These are phyloP conservation scores for Physocephala rufipes DNA, from an alignment of 2,888 invertebrate genomes.

Conservation along the genomic window DNA sequence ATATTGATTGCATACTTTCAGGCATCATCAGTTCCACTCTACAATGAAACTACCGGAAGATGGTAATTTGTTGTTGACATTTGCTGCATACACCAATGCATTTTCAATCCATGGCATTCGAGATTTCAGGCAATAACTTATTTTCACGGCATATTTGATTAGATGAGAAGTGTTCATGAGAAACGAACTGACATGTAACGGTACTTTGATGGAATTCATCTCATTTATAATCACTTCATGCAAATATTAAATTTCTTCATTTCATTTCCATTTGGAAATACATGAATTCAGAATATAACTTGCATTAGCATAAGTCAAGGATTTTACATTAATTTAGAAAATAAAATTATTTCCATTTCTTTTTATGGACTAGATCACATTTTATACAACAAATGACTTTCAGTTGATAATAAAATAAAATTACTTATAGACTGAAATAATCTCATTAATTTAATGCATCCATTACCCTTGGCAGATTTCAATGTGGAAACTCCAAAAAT, in stretches of 20 bases:
- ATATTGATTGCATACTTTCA: slow-evolving; percentile 40
- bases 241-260: background rate
- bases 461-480: too few species aligned
- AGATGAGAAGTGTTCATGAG: slow-evolving; percentile 23
- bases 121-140: background rate
- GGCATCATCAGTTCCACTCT: slow-evolving; percentile 11
- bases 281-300: slow-evolving; percentile 4
- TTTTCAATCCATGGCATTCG: background rate
- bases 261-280: slow-evolving; percentile 15
- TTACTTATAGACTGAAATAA: too few species aligned
- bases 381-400: background rate
- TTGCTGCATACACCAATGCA: background rate
- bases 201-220: background rate
- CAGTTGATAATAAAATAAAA: background rate
- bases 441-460: background rate
- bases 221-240: background rate
- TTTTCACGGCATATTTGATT: slow-evolving; percentile 27
- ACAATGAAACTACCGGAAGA: too few species aligned
- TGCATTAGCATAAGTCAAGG: background rate
- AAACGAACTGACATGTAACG: background rate
- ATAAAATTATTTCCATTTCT: background rate
- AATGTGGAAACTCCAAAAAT: too few species aligned
- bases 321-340: background rate
- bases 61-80: too few species aligned
- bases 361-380: background rate